Base-by-base conservation (phyloP, 2,797 vertebrate species). In the Buceros bicornis region DNA sequence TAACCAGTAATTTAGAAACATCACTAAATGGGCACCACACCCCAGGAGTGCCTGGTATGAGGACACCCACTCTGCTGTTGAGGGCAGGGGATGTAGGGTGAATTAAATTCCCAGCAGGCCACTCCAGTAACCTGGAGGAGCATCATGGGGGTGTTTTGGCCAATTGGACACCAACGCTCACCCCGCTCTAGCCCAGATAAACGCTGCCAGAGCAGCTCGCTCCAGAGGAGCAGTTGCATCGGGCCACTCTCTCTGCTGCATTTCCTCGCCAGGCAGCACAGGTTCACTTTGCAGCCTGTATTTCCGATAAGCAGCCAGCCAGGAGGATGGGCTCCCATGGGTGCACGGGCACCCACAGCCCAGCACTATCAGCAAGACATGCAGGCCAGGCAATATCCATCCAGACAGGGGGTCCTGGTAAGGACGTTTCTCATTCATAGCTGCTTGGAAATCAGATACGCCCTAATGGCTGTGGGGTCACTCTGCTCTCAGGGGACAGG, bases 361-460 rank as follows among this genome's bases (percentile, higher is more conserved):
- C 0, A 0, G 29, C 1, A 1, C 20, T 83, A 86, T 86, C 86
- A 53, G 54, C 0, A 0, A 90, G 35, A 51, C 64, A 60, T 1
- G 0, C 7, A 50, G 47, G 35, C 33, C 1, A 54, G 54, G 53
- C 4, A 7, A 16, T 73, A 67, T 24, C 79, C 25, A 5, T 43
- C 47, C 33, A 45, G 60, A 70, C 7, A 2, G 7, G 29, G 24
- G 21, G 25, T n/a, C 51, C 20, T 3, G 60, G 94, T 89, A 91
- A 94, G 20, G 51, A 60, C 47, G 33, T 51, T 89, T 85, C 81
- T 84, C 26, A 62, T 81, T 86, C 50, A 37, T 42, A 90, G 25
- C 31, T 35, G 53, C 80, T 86, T 12, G 3, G 89, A 72, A 95
- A 88, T 88, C 69, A 70, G 93, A 92, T 86, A 91, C 91, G 65